Evolutionary conservation across 2,113 vertebrate genomes (phyloP).

Genomic region (Catharus minimus): DNA sequence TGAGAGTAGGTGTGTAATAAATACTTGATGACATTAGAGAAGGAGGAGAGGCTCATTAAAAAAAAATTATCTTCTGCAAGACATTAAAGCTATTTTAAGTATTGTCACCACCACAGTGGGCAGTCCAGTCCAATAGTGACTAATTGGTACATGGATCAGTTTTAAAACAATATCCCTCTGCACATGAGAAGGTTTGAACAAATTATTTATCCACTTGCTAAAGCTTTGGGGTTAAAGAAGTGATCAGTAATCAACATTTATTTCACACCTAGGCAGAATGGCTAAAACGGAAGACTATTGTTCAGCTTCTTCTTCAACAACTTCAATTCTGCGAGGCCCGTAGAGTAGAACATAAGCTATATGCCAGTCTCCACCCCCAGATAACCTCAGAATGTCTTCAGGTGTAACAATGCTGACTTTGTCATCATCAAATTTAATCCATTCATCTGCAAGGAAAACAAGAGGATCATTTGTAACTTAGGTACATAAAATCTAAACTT

Average conservation of each 20-base stretch:
- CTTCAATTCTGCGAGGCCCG: constrained; percentile 91
- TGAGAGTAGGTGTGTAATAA: constrained; percentile 77
- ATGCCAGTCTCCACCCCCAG: constrained; percentile 98
- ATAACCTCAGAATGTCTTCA: constrained; percentile 95
- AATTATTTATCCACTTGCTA: constrained; percentile 57
- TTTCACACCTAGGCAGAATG: constrained; percentile 94
- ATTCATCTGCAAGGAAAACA: constrained; percentile 84
- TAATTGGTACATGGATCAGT: constrained; percentile 24
- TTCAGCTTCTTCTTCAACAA: constrained; percentile 81
- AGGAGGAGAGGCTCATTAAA: constrained; percentile 9
- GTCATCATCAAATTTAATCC: constrained; percentile 98
- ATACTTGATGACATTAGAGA: constrained; percentile 63
- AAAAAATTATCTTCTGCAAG: constrained; percentile 43
- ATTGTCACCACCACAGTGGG: constrained; percentile 8
- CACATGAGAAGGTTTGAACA: constrained; percentile 52
- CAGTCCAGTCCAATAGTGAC: constrained; percentile 31
- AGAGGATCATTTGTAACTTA: background rate
- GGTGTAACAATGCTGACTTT: constrained; percentile 97
- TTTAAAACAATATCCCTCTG: constrained; percentile 46
- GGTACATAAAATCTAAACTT: too few species aligned
- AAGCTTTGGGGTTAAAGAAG: constrained; percentile 74
- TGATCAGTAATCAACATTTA: constrained; percentile 85
- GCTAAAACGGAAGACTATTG: constrained; percentile 80
- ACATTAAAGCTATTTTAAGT: constrained; percentile 55
- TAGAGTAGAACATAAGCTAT: constrained; percentile 98